Evolutionary conservation across 2,888 invertebrate species (phyloP).

Genomic region (Pammene aurita): DNA sequence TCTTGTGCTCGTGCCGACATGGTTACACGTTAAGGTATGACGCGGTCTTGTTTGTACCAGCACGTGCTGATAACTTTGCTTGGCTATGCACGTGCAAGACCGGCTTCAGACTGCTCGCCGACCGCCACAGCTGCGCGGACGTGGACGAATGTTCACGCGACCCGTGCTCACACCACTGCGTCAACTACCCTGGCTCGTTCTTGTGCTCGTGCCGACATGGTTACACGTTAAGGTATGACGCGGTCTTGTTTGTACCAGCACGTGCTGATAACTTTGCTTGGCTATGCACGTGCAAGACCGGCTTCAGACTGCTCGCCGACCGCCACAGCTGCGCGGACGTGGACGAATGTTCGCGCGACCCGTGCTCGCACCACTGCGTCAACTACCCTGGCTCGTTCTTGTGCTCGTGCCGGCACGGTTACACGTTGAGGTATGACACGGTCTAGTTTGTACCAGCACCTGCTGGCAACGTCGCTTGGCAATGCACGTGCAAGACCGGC

Average conservation of each 20-base stretch:
- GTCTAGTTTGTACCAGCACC: too few species aligned
- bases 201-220: slow-evolving; percentile 84
- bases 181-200: slow-evolving; percentile 81
- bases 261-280: slow-evolving; percentile 83
- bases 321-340: slow-evolving; percentile 86
- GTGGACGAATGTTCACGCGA: slow-evolving; percentile 87
- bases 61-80: slow-evolving; percentile 80
- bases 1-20: slow-evolving; percentile 83
- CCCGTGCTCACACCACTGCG: slow-evolving; percentile 86
- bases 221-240: slow-evolving; percentile 78
- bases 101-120: slow-evolving; percentile 82
- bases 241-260: too few species aligned
- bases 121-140: slow-evolving; percentile 86
- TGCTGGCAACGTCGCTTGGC: slow-evolving; percentile 85
- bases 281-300: slow-evolving; percentile 86
- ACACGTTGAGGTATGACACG: slow-evolving; percentile 75
- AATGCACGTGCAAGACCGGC: slow-evolving; percentile 86
- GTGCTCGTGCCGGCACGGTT: slow-evolving; percentile 85
- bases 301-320: slow-evolving; percentile 82
- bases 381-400: slow-evolving; percentile 82
- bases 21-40: slow-evolving; percentile 82
- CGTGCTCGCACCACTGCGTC: slow-evolving; percentile 86
- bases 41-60: too few species aligned
- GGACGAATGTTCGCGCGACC: slow-evolving; percentile 86
- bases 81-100: slow-evolving; percentile 86